phyloP scores from a whole-genome alignment of 2,797 vertebrate genomes.

The Sus cebifrons region DNA sequence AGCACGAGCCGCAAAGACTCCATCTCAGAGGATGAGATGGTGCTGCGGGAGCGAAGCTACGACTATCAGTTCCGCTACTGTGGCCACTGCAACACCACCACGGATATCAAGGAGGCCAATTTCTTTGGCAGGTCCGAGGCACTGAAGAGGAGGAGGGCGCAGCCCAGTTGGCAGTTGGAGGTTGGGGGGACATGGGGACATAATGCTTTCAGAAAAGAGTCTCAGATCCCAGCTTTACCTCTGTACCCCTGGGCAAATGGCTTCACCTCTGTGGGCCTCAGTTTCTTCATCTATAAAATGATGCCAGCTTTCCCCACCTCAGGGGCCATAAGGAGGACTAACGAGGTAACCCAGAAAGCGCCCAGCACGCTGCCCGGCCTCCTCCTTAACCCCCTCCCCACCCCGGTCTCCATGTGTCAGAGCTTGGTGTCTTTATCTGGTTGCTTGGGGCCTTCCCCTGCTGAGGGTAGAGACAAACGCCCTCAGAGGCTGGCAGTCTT shows the following conservation, averaged over 20 bases:
- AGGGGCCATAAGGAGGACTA: background rate
- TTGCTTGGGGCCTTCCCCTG: background rate
- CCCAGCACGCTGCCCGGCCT: background rate
- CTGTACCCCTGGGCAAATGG: background rate
- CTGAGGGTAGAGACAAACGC: background rate
- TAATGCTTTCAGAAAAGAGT: constrained; percentile 54
- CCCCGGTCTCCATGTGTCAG: background rate
- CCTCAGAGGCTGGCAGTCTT: background rate
- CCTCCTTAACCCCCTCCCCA: background rate
- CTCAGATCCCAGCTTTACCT: constrained; percentile 29
- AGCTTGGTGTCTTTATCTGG: constrained; percentile 27
- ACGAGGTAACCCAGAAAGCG: background rate
- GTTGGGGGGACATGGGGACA: background rate
- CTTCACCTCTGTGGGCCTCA: constrained; percentile 31
- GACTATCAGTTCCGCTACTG: constrained; percentile 99
- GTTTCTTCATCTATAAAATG: constrained; percentile 12
- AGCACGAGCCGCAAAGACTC: constrained; percentile 96
- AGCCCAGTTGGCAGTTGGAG: background rate
- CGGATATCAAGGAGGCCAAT: constrained; percentile 99
- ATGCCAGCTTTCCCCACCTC: background rate
- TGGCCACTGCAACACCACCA: constrained; percentile 99
- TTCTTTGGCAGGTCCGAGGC: constrained; percentile 97
- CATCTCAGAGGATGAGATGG: constrained; percentile 97
- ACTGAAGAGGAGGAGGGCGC: constrained; percentile 47
- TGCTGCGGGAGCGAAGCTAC: constrained; percentile 96